Evolutionary conservation across 1,140 invertebrate species (phyloP).

Genomic region (Drosophila melanogaster): DNA sequence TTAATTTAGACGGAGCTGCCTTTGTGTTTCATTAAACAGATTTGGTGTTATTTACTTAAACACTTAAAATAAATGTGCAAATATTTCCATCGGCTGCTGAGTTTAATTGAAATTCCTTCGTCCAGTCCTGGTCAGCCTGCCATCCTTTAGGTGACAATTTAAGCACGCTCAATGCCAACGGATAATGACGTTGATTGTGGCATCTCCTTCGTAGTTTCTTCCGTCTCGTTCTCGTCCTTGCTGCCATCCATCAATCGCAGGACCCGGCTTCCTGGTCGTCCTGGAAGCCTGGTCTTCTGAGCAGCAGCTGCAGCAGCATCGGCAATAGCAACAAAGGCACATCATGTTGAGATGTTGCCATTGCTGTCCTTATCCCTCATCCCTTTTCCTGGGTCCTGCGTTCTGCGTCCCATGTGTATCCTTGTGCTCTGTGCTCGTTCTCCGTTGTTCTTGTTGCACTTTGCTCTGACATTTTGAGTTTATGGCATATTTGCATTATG

Average conservation of each 20-base stretch:
- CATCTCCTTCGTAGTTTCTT: slow-evolving; percentile 34
- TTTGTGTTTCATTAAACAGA: slow-evolving; percentile 66
- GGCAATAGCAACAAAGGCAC: slow-evolving; percentile 43
- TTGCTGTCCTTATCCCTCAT: slow-evolving; percentile 38
- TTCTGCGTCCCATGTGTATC: slow-evolving; percentile 5
- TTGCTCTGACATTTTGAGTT: slow-evolving; percentile 78
- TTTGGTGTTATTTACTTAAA: slow-evolving; percentile 61
- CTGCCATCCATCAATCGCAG: slow-evolving; percentile 72
- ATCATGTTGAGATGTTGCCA: slow-evolving; percentile 71
- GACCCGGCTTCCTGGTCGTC: slow-evolving; percentile 35
- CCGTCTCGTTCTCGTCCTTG: slow-evolving; percentile 11
- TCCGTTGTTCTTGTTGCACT: slow-evolving; percentile 60
- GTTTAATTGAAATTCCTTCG: slow-evolving; percentile 68
- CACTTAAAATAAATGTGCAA: slow-evolving; percentile 46
- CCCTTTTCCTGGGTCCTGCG: slow-evolving; percentile 1
- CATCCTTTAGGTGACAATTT: slow-evolving; percentile 68
- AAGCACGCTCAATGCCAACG: slow-evolving; percentile 70
- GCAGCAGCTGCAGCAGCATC: neutral
- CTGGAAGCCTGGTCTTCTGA: slow-evolving; percentile 25
- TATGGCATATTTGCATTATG: slow-evolving; percentile 81
- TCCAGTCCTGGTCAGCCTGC: slow-evolving; percentile 27
- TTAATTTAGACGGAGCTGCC: slow-evolving; percentile 55
- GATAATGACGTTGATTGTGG: slow-evolving; percentile 77
- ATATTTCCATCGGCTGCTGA: slow-evolving; percentile 44
- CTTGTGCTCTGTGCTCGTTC: slow-evolving; percentile 7